These are phyloP conservation scores for Globia sparganii DNA, from an alignment of 2,888 invertebrate genomes.

Conservation along the genomic window DNA sequence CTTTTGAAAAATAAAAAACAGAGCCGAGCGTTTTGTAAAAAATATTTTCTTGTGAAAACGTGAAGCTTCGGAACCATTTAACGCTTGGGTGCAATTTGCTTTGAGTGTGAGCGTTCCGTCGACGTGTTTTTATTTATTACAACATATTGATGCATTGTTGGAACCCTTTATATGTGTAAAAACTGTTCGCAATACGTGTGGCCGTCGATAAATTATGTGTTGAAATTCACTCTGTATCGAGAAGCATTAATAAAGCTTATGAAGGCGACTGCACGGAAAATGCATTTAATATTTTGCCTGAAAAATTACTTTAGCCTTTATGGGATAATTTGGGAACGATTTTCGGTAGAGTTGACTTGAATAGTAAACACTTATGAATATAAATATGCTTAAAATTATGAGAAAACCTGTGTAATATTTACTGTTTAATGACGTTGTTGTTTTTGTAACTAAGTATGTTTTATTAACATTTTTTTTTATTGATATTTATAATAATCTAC, in stretches of 20 bases:
- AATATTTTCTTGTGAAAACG: conserved; percentile 50
- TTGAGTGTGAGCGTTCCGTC: conserved; percentile 44
- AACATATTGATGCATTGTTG: conserved; percentile 47
- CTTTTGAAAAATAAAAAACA: conserved; percentile 46
- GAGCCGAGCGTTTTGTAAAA: conserved; percentile 42
- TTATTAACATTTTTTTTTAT: background rate
- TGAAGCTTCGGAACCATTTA: conserved; percentile 56
- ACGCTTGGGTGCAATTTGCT: conserved; percentile 60
- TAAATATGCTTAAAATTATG: background rate
- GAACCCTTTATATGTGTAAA: conserved; percentile 2
- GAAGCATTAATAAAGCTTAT: conserved; percentile 37
- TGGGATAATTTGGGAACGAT: background rate
- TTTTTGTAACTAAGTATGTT: background rate
- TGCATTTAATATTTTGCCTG: conserved; percentile 22
- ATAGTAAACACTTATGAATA: conserved; percentile 1
- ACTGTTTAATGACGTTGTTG: background rate
- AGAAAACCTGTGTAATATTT: background rate
- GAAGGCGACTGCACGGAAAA: conserved; percentile 22
- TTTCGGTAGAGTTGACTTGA: background rate
- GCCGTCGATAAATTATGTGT: conserved; percentile 17
- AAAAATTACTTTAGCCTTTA: conserved; percentile 6
- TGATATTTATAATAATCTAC: background rate
- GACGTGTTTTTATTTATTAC: conserved; percentile 45
- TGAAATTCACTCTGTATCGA: conserved; percentile 12
- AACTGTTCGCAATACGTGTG: conserved; percentile 7